Evolutionary conservation across 1,140 invertebrate species (phyloP).

Genomic region (Drosophila eugracilis): DNA sequence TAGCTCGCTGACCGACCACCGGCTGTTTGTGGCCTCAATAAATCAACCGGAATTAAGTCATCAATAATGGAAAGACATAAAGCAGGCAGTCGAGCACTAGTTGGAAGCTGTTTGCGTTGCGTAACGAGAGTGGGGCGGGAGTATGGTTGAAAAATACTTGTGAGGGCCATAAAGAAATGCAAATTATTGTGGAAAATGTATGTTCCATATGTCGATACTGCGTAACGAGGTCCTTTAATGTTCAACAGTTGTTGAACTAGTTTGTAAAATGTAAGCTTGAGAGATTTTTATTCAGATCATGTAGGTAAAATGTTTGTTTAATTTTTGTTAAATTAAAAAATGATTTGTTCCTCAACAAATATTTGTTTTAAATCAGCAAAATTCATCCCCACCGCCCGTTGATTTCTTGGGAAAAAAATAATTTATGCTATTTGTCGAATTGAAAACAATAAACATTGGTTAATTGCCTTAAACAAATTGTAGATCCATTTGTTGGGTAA

Average conservation of each 20-base stretch:
- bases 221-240: neutral
- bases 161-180: constrained; percentile 51
- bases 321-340: too few species aligned
- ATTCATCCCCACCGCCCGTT: neutral
- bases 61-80: constrained; percentile 81
- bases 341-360: neutral
- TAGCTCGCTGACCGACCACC: constrained; percentile 33
- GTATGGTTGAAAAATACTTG: constrained; percentile 32
- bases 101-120: constrained; percentile 48
- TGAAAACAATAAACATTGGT: constrained; percentile 23
- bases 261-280: neutral
- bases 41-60: constrained; percentile 80
- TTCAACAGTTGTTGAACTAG: constrained; percentile 30
- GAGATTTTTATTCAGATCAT: neutral
- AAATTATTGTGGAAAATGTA: constrained; percentile 40
- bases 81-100: constrained; percentile 63
- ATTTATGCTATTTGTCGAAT: neutral
- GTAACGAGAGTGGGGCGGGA: constrained; percentile 19
- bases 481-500: constrained; percentile 4
- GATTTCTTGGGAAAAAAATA: too few species aligned
- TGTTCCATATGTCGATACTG: constrained; percentile 17
- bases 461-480: constrained; percentile 9
- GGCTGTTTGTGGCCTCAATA: constrained; percentile 81
- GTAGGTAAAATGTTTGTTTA: neutral
- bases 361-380: neutral